Base-by-base conservation (phyloP, 2,888 invertebrate genomes). In the Drosophila stalkeri region DNA sequence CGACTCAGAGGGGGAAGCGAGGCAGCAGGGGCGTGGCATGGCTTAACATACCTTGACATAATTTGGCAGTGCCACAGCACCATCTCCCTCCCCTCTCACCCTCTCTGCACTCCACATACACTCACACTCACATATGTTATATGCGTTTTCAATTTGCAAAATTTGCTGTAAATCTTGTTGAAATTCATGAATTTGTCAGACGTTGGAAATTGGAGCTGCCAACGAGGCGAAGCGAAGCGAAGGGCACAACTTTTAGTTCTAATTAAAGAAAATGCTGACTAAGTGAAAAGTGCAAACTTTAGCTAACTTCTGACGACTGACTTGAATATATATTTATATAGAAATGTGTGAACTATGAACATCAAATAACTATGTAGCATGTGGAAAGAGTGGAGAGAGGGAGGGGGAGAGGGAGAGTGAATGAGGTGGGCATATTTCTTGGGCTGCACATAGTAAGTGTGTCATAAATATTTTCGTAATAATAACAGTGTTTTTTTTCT, bases 71-170 rank as follows among this genome's bases (percentile, higher is more conserved):
- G 62, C 68, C 49, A 39, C 39, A 27, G 16, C 54, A 31, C 35
- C 54, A 55, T 27, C 12, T 3, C 9, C 35, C 46, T 11, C 18
- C 6, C 18, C 16, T 3, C 23, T 16, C 41, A 7, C 31, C 33
- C n/a, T n/a, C 12, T 8, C 46, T 23, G 12, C 11, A 8, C 18
- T 12, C 16, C 18, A 41, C 11, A 47, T 64, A 51, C 41, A 35
- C 18, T 31, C 72, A 51, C 41, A 35, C 18, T 31, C 11, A 49
- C 72, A 56, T 46, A 39, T 61, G 52, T 31, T 64, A 61, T 83
- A 82, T 83, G 82, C 70, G 76, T 84, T 84, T 86, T 86, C 86
- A 86, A 86, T 86, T 86, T 88, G 73, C 73, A 71, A 73, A 72
- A 82, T 83, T 81, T 79, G 67, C 66, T 69, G 81, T 67, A 71